These are phyloP conservation scores for Tyria jacobaeae DNA, from an alignment of 2,888 invertebrate species.

Conservation along the genomic window DNA sequence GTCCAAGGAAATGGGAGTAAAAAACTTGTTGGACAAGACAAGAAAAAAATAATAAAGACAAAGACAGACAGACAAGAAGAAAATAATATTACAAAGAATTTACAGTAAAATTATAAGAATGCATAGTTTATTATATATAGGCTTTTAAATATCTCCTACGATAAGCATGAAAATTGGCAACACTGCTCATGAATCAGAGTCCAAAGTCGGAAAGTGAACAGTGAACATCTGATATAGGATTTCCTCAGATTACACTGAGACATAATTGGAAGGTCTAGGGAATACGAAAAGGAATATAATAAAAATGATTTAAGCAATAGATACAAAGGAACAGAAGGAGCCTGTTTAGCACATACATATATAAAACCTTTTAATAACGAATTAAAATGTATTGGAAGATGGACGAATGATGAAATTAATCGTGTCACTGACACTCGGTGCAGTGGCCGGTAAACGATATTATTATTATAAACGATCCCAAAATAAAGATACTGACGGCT, in stretches of 20 bases:
- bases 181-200: neutral
- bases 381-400: neutral
- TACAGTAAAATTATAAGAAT: no score
- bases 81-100: no score
- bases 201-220: neutral
- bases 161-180: neutral
- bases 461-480: slow-evolving; percentile 46
- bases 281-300: neutral
- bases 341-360: neutral
- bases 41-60: no score
- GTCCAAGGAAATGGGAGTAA: no score
- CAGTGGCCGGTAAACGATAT: slow-evolving; percentile 41
- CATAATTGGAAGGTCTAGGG: neutral
- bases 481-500: slow-evolving; percentile 45
- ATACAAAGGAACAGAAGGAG: neutral
- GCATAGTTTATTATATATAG: neutral
- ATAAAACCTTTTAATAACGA: neutral
- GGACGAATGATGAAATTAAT: slow-evolving; percentile 17
- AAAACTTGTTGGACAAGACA: no score
- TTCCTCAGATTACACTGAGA: neutral
- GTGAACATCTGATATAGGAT: neutral
- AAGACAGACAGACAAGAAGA: no score
- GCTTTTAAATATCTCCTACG: neutral
- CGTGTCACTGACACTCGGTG: slow-evolving; percentile 34
- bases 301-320: neutral